Base-by-base conservation (phyloP, 2,888 invertebrate species). In the Temnothorax rugatulus region DNA sequence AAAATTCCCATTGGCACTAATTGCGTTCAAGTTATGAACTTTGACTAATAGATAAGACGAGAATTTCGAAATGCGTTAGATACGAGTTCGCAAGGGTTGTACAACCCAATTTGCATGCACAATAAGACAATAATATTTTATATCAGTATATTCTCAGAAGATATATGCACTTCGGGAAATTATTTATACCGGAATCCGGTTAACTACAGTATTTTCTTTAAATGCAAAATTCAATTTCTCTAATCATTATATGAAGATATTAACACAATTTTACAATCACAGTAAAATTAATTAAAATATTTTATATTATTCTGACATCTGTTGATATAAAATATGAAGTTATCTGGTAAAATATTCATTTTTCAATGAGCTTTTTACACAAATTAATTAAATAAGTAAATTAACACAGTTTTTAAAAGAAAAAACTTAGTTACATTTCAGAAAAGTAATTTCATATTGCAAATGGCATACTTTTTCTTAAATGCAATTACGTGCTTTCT, bases 1-100 rank as follows among this genome's bases (percentile, higher is more conserved):
- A 44, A 68, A 69, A 77, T 54, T 69, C 34, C 41, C 41, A 54
- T n/a, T n/a, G 21, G 41, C 7, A 41, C n/a, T 77, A 68, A 76
- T 77, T 68, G 21, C 38, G 15, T n/a, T 61, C 44, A 34, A 34
- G 21, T 44, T 77, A 29, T 77, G 52, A 69, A 69, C 69, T 29
- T 77, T 21, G 34, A 15, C n/a, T 9, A 18, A 68, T 47, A 29
- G 25, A 68, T 52, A 76, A 41, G n/a, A n/a, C 4, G 54, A 77
- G 54, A 77, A 57, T 69, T 29, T n/a, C 29, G 68, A 63, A 52
- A 76, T 38, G 50, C 21, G 54, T 52, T 68, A 29, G 13, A 57
- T 15, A 61, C 21, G 0, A 50, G 1, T 15, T 75, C 9, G 15
- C 21, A 15, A 52, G 15, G 8, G 18, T 54, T 13, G n/a, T 54